These are phyloP conservation scores for Acinonyx jubatus DNA, from an alignment of 2,113 vertebrate species.

Conservation along the genomic window DNA sequence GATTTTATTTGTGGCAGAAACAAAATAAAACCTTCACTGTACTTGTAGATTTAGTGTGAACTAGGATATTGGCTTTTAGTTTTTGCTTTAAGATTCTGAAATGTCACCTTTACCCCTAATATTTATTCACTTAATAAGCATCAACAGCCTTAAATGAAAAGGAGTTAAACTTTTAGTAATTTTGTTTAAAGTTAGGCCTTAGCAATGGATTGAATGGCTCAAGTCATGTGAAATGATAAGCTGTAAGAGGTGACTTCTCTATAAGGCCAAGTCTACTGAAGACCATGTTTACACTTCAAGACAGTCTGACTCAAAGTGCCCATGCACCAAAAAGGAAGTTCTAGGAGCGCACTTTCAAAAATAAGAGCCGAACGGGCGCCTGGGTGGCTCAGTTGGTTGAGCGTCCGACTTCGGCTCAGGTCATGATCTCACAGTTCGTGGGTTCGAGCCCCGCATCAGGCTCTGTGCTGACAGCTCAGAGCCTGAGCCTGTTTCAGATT, in stretches of 20 bases:
- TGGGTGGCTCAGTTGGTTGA: too few species aligned
- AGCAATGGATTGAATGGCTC: not conserved
- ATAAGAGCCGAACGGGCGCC: not conserved
- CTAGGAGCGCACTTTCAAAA: not conserved
- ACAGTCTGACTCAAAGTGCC: not conserved
- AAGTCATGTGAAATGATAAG: not conserved
- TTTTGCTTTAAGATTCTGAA: constrained; percentile 37
- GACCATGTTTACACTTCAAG: not conserved
- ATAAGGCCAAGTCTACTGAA: not conserved
- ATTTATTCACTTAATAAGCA: not conserved
- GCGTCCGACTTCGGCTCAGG: too few species aligned
- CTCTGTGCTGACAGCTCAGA: too few species aligned
- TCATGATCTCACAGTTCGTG: too few species aligned
- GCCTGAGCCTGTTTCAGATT: too few species aligned
- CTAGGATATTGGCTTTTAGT: not conserved
- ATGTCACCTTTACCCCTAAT: not conserved
- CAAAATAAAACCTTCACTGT: not conserved
- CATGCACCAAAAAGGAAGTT: not conserved
- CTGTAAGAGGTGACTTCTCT: not conserved
- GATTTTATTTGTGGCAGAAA: constrained; percentile 33
- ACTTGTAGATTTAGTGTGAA: constrained; percentile 24
- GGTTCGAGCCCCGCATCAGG: too few species aligned
- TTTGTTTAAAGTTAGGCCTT: constrained; percentile 16
- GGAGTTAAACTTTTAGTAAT: not conserved
- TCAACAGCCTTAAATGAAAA: not conserved